phyloP scores from a whole-genome alignment of 2,888 invertebrate species.

The Marasmarcha lunaedactyla region DNA sequence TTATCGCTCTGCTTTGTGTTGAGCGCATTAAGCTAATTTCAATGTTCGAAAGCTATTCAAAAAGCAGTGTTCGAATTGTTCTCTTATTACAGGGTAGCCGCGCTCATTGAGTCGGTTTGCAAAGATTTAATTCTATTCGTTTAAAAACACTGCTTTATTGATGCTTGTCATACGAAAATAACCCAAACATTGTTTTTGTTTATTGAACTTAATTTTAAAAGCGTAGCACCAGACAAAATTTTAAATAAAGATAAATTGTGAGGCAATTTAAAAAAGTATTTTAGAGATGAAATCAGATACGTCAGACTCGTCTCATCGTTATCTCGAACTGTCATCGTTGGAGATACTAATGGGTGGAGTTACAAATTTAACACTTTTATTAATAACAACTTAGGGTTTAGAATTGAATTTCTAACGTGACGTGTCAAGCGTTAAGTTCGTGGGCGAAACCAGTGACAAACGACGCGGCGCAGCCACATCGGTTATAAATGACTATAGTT shows the following conservation, averaged over 20 bases:
- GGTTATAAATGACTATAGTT: slow-evolving; percentile 66
- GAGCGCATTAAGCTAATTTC: slow-evolving; percentile 67
- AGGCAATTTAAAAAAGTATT: slow-evolving; percentile 38
- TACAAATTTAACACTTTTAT: slow-evolving; percentile 33
- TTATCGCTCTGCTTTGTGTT: slow-evolving; percentile 63
- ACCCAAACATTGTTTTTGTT: no score
- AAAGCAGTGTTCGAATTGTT: slow-evolving; percentile 63
- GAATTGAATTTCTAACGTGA: slow-evolving; percentile 26
- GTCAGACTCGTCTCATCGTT: slow-evolving; percentile 19
- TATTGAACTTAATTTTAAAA: no score
- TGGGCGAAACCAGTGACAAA: slow-evolving; percentile 66
- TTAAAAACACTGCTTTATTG: slow-evolving; percentile 49
- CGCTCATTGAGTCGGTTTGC: slow-evolving; percentile 51
- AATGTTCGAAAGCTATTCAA: slow-evolving; percentile 57
- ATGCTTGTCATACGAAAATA: no score
- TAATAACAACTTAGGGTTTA: neutral
- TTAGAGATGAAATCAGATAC: slow-evolving; percentile 56
- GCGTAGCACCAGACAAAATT: neutral
- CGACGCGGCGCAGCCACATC: slow-evolving; percentile 47
- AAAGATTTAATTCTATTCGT: slow-evolving; percentile 52
- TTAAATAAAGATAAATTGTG: slow-evolving; percentile 22
- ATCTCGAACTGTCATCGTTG: slow-evolving; percentile 54
- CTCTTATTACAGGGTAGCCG: slow-evolving; percentile 42
- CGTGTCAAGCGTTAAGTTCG: slow-evolving; percentile 43
- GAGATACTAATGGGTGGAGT: slow-evolving; percentile 34